Percentiles rank a stretch among this genome's conserved stretches.
Evolutionary conservation across 35 echinoderm and acorn worm species (phyloP).

Genomic region (Patiria miniata): DNA sequence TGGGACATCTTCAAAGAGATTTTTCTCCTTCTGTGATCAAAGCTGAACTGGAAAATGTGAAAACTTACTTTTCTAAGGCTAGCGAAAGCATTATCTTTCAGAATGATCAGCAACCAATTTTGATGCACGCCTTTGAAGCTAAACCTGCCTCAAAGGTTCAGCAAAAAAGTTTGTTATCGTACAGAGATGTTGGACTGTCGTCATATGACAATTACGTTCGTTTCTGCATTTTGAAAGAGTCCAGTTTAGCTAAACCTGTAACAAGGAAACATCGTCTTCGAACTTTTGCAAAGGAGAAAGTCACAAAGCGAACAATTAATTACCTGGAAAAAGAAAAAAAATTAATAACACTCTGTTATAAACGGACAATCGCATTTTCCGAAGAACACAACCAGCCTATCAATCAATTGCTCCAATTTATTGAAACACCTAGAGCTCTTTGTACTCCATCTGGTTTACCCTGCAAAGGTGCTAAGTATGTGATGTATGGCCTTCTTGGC

Average conservation of each 20-base stretch:
- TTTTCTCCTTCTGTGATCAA: slow-evolving; percentile 35
- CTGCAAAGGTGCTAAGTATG: slow-evolving; percentile 66
- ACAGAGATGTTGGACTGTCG: slow-evolving; percentile 37
- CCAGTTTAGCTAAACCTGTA: slow-evolving; percentile 14
- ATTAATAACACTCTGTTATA: slow-evolving; percentile 65
- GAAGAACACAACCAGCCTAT: slow-evolving; percentile 45
- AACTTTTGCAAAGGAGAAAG: slow-evolving; percentile 56
- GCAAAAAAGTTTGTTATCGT: slow-evolving; percentile 45
- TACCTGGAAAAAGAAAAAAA: slow-evolving; percentile 67
- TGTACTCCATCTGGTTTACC: slow-evolving; percentile 57
- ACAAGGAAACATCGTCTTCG: slow-evolving; percentile 49
- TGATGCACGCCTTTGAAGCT: slow-evolving; percentile 42
- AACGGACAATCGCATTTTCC: slow-evolving; percentile 53
- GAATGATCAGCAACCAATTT: not conserved
- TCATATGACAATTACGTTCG: slow-evolving; percentile 43
- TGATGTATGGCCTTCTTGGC: slow-evolving; percentile 66
- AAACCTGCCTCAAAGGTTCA: not conserved
- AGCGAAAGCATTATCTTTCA: slow-evolving; percentile 16
- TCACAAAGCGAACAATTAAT: slow-evolving; percentile 45
- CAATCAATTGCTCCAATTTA: slow-evolving; percentile 47
- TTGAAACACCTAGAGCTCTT: slow-evolving; percentile 74
- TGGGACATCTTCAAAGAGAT: slow-evolving; percentile 33
- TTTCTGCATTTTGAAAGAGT: slow-evolving; percentile 38
- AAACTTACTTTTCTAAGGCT: slow-evolving; percentile 19
- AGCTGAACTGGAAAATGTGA: slow-evolving; percentile 48